A percentile compares a stretch with the other conserved stretches of the same genome.
These are phyloP conservation scores for Drosophila azteca DNA, from an alignment of 1,140 invertebrate species.

Conservation along the genomic window DNA sequence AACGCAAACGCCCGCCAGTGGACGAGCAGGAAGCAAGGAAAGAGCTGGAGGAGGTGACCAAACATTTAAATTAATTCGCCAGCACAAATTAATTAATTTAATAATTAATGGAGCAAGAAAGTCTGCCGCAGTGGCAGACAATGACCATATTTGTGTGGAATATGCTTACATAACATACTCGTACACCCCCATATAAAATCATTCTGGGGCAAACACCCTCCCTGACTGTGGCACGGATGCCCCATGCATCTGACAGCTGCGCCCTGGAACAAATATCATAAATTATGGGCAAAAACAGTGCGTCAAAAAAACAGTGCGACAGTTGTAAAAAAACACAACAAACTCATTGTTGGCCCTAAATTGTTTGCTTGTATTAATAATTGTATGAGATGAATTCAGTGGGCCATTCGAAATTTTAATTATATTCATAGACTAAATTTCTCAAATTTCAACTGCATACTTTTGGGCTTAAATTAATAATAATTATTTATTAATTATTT, in stretches of 20 bases:
- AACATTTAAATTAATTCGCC: conserved; percentile 81
- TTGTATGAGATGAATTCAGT: too few relatives aligned
- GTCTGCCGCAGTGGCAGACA: conserved; percentile 47
- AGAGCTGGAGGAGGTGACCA: conserved; percentile 7
- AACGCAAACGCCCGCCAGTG: neutral
- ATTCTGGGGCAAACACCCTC: conserved; percentile 6
- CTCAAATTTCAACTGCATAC: too few relatives aligned
- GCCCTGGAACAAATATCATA: conserved; percentile 74
- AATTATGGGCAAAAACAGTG: conserved; percentile 56
- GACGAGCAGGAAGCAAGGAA: neutral
- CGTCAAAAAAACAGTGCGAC: conserved; percentile 2
- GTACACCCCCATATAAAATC: neutral
- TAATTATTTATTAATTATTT: too few relatives aligned
- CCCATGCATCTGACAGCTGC: conserved; percentile 69
- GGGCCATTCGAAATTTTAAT: too few relatives aligned
- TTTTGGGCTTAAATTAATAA: too few relatives aligned
- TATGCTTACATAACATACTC: conserved; percentile 4
- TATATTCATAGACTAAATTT: too few relatives aligned
- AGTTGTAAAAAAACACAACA: neutral
- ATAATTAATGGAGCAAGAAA: conserved; percentile 82
- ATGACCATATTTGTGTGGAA: conserved; percentile 65
- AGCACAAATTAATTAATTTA: conserved; percentile 80
- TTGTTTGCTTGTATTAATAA: too few relatives aligned
- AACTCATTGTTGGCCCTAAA: too few relatives aligned
- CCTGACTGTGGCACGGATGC: conserved; percentile 57